phyloP scores from a whole-genome alignment of 2,113 vertebrate species.

The Silurus glanis region DNA sequence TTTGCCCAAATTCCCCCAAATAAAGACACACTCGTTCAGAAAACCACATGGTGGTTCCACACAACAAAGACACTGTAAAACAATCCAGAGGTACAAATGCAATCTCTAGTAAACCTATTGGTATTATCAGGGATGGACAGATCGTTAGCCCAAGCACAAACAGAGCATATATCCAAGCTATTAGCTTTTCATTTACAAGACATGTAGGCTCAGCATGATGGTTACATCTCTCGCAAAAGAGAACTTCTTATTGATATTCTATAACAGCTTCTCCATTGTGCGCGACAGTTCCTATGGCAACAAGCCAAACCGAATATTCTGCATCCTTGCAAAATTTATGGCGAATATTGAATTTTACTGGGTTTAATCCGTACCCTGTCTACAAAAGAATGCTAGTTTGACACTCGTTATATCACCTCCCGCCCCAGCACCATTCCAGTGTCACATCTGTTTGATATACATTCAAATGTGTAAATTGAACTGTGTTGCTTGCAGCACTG shows the following conservation, averaged over 20 bases:
- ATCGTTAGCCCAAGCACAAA: background rate
- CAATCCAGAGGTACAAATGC: constrained; percentile 75
- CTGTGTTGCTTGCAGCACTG: background rate
- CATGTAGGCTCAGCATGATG: background rate
- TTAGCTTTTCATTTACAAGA: background rate
- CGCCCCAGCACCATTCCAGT: background rate
- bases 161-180: background rate
- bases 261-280: too few species aligned
- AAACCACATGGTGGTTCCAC: constrained; percentile 89
- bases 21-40: constrained; percentile 34
- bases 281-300: background rate
- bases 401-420: background rate
- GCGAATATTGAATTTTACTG: background rate
- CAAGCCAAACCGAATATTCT: background rate
- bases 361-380: background rate
- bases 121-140: background rate
- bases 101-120: background rate
- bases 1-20: too few species aligned
- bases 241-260: too few species aligned
- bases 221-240: background rate
- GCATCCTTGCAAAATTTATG: too few species aligned
- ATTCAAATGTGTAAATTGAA: background rate
- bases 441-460: background rate
- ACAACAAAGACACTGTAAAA: constrained; percentile 85
- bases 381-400: background rate